Base-by-base conservation (phyloP, 2,888 invertebrate species). In the Acanthosepion pharaonis region DNA sequence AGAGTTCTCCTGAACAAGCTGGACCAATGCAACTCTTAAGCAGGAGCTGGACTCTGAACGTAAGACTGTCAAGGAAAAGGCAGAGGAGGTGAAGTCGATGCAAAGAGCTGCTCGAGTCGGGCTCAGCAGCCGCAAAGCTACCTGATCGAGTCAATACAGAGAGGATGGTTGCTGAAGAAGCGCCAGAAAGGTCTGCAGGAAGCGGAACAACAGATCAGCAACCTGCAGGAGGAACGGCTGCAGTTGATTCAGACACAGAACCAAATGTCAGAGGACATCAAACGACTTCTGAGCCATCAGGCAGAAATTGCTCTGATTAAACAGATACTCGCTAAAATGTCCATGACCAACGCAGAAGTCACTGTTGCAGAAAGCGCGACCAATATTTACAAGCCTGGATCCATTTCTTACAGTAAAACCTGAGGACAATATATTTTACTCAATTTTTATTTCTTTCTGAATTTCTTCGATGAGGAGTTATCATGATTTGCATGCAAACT, bases 81-180 rank as follows among this genome's bases (percentile, higher is more conserved):
- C 96, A 25, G 96, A 97, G 33, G 96, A 97, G 96, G n/a, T 93
- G 78, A 96, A 97, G 95, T 96, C 94, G 59, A n/a, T 96, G 96
- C 51, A 97, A 97, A 94, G 95, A 96, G 42, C 94, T 97, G 28
- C 95, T 97, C 94, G 96, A 97, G 94, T 96, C 97, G 94, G n/a
- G 96, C 97, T 18, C 97, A 97, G 94, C 97, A 97, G 95, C 97
- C 97, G 0, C 97, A 97, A 95, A 97, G 96, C 95, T 97, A 97
- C 95, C 96, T 97, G 42, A 96, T 97, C 93, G 97, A 97, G 64
- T 96, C 97, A 53, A 96, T 97, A 94, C 95, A 97, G 48, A 95
- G 96, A 97, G 51, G 97, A 97, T 95, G 94, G 5, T 96, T 96
- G 95, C 95, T 97, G 33, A 95, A 96, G 94, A 96, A 97, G 95